Percentiles rank a stretch among this genome's conserved stretches.
These are phyloP conservation scores for Pissodes strobi DNA, from an alignment of 1,140 invertebrate genomes.

Conservation along the genomic window DNA sequence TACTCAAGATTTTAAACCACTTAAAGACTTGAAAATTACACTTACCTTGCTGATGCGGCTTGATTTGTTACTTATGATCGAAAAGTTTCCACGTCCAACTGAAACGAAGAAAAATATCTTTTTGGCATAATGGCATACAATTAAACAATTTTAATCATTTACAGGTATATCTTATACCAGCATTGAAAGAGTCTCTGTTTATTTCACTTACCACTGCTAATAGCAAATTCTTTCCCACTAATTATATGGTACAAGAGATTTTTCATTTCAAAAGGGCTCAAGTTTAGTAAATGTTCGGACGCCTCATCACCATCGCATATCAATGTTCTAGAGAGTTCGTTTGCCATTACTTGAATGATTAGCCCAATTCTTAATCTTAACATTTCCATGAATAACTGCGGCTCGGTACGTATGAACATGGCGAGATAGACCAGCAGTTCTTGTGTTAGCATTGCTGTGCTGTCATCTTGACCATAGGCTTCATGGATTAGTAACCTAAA, in stretches of 20 bases:
- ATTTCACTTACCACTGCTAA: slow-evolving; percentile 76
- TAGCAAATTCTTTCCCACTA: slow-evolving; percentile 96
- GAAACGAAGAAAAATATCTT: slow-evolving; percentile 49
- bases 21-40: too few species aligned
- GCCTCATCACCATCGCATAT: slow-evolving; percentile 92
- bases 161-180: neutral
- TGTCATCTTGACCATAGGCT: slow-evolving; percentile 96
- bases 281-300: slow-evolving; percentile 92
- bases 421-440: slow-evolving; percentile 96
- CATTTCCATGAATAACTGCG: slow-evolving; percentile 97
- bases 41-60: slow-evolving; percentile 79
- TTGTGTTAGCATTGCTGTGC: slow-evolving; percentile 97
- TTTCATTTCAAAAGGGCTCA: slow-evolving; percentile 98
- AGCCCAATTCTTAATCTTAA: slow-evolving; percentile 91
- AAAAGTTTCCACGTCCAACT: slow-evolving; percentile 84
- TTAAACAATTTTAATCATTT: too few species aligned
- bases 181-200: neutral
- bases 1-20: too few species aligned
- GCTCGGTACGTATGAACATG: slow-evolving; percentile 98
- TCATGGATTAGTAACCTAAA: slow-evolving; percentile 81
- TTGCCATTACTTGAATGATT: slow-evolving; percentile 99
- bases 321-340: slow-evolving; percentile 90
- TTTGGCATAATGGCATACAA: too few species aligned
- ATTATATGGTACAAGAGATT: slow-evolving; percentile 96
- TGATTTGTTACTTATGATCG: slow-evolving; percentile 84